A percentile compares a stretch with the other conserved stretches of the same genome.
These are phyloP conservation scores for Xiphydria camelus DNA, from an alignment of 2,888 invertebrate species.

Conservation along the genomic window DNA sequence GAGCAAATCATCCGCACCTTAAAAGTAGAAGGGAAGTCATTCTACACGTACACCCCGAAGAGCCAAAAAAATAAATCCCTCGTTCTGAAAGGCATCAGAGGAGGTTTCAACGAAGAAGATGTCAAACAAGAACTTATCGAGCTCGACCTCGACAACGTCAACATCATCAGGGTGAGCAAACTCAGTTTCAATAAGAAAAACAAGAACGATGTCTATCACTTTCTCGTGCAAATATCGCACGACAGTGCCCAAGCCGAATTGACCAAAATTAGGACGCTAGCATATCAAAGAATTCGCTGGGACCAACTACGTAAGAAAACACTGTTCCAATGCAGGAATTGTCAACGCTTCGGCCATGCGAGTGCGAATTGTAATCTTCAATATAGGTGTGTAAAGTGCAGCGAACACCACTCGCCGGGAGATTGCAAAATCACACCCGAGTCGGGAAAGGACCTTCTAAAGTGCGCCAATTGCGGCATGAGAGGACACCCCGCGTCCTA, in stretches of 20 bases:
- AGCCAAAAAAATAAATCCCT: conserved; percentile 4
- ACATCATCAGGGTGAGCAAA: conserved; percentile 6
- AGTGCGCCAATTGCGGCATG: background rate
- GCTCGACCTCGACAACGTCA: background rate
- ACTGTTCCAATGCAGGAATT: background rate
- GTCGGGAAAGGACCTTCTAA: background rate
- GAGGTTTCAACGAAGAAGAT: conserved; percentile 4
- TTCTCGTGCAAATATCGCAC: conserved; percentile 1
- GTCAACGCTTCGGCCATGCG: conserved; percentile 13
- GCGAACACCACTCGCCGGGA: background rate
- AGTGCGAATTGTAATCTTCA: conserved; percentile 5
- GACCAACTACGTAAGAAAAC: conserved; percentile 2
- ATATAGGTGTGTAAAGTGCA: conserved; percentile 14
- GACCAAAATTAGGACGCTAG: background rate
- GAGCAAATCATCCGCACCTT: too few relatives aligned
- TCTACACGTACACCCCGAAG: conserved; percentile 6
- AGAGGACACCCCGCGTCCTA: conserved; percentile 5
- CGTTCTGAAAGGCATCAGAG: conserved; percentile 2
- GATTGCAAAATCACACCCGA: conserved; percentile 1
- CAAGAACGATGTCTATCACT: background rate
- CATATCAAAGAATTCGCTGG: conserved; percentile 8
- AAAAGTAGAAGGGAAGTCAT: too few relatives aligned
- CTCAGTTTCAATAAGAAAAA: conserved; percentile 6
- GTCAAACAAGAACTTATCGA: background rate
- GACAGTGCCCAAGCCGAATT: conserved; percentile 1